These are phyloP conservation scores for Dromiciops gliroides DNA, from an alignment of 2,113 vertebrate species.

Conservation along the genomic window DNA sequence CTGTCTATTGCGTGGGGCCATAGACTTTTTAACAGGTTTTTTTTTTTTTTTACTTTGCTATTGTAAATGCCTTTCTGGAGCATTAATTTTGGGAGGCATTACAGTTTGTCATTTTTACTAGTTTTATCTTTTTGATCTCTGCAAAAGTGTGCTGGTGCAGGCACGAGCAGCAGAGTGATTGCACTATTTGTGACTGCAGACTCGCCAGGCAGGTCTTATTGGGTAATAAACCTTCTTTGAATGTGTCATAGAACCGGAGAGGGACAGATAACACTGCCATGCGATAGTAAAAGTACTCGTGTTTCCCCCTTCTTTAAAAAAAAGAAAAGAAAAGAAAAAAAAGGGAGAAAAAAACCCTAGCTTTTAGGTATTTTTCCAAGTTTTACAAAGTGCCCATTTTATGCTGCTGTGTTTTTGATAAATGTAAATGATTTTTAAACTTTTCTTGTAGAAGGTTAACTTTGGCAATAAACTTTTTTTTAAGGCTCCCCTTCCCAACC, in stretches of 20 bases:
- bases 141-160: slow-evolving; percentile 79
- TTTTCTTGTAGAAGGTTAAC: slow-evolving; percentile 87
- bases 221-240: slow-evolving; percentile 77
- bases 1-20: slow-evolving; percentile 88
- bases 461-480: slow-evolving; percentile 89
- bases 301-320: slow-evolving; percentile 78
- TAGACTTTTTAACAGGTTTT: slow-evolving; percentile 94
- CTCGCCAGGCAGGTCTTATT: slow-evolving; percentile 82
- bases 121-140: slow-evolving; percentile 84
- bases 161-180: slow-evolving; percentile 84
- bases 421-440: slow-evolving; percentile 87
- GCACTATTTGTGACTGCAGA: slow-evolving; percentile 85
- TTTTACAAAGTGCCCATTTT: slow-evolving; percentile 89
- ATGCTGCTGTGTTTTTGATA: slow-evolving; percentile 89
- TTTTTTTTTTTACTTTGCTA: slow-evolving; percentile 91
- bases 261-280: slow-evolving; percentile 81
- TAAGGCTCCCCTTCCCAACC: slow-evolving; percentile 67
- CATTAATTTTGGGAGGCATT: slow-evolving; percentile 85
- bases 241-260: slow-evolving; percentile 79
- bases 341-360: slow-evolving; percentile 68
- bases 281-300: slow-evolving; percentile 79
- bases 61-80: slow-evolving; percentile 96
- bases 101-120: slow-evolving; percentile 85
- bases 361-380: slow-evolving; percentile 87
- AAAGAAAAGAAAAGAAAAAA: slow-evolving; percentile 25